Base-by-base conservation (phyloP, 2,888 invertebrate genomes). In the Cataglyphis albicans region DNA sequence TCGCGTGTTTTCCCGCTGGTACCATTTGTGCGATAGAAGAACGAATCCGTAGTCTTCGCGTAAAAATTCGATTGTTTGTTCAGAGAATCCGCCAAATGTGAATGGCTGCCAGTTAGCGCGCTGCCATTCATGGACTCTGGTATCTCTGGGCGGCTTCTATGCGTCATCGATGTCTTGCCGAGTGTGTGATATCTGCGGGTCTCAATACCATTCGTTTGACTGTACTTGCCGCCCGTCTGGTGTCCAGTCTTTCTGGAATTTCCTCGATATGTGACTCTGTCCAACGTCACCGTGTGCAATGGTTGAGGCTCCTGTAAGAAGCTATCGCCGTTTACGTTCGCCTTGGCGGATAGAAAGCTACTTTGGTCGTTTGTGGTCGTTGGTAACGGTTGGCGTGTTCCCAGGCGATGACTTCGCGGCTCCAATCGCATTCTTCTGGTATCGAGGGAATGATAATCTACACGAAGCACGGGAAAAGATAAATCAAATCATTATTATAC, bases 261-360 rank as follows among this genome's bases (percentile, higher is more conserved):
- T 1, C 89, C 91, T 1, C 92, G 92, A 68, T 93, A 94, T 55
- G 92, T 93, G 41, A 92, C 90, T 44, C 94, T 88, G 83, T 94
- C 94, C 44, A 94, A 89, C 0, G 94, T 94, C 0, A 93, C 93
- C 0, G 94, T 93, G 75, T 92, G 91, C 7, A 93, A 82, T 0
- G 90, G 91, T 9, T 93, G 90, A 21, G 87, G 32, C 5, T 92
- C 89, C 7, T 86, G 80, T 0, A 87, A 84, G 41, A 90, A 90
- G 2, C 88, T 84, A 3, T 90, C 90, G 29, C 89, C 89, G 32
- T 91, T 91, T 9, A 87, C 57, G 35, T 41, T 86, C 7, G 81
- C 32, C 41, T 88, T 90, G 12, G 52, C 48, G 3, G 85, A 32
- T 15, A 87, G 32, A 29, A 90, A 86, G 65, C 63, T 88, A 52